These are phyloP conservation scores for Monarcha castaneiventris DNA, from an alignment of 2,113 vertebrate genomes.

Conservation along the genomic window DNA sequence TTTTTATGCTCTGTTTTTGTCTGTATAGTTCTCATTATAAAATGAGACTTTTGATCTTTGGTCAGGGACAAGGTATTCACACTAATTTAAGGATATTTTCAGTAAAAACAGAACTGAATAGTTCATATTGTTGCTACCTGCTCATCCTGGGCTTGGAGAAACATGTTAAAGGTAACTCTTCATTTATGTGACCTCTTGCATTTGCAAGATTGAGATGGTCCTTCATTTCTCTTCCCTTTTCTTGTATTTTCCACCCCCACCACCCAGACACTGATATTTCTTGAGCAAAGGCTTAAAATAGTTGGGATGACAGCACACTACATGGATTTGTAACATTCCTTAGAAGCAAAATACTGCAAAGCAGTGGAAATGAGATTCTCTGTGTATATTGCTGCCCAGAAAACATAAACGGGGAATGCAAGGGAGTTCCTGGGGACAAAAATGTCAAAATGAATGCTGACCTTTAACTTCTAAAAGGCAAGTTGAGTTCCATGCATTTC, in stretches of 20 bases:
- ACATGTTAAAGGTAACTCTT: not conserved
- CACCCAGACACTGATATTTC: not conserved
- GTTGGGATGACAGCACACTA: not conserved
- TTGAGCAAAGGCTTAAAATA: conserved; percentile 10
- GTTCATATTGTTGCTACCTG: not conserved
- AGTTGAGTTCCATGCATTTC: not conserved
- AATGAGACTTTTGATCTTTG: not conserved
- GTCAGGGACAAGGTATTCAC: not conserved
- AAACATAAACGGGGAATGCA: not conserved
- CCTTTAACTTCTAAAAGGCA: conserved; percentile 12
- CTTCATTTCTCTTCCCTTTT: not conserved
- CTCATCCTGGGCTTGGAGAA: not conserved
- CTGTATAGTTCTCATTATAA: not conserved
- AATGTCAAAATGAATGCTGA: not conserved
- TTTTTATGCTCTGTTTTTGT: not conserved
- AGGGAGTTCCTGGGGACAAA: not conserved
- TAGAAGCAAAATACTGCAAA: not conserved
- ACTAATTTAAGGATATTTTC: not conserved
- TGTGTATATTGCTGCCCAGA: not conserved
- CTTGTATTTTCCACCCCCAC: not conserved
- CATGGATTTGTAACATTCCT: conserved; percentile 3
- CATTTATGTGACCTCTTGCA: not conserved
- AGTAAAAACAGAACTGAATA: not conserved
- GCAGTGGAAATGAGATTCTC: not conserved
- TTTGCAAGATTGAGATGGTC: not conserved